Evolutionary conservation across 1,140 invertebrate genomes (phyloP).

Genomic region (Drosophila varians): DNA sequence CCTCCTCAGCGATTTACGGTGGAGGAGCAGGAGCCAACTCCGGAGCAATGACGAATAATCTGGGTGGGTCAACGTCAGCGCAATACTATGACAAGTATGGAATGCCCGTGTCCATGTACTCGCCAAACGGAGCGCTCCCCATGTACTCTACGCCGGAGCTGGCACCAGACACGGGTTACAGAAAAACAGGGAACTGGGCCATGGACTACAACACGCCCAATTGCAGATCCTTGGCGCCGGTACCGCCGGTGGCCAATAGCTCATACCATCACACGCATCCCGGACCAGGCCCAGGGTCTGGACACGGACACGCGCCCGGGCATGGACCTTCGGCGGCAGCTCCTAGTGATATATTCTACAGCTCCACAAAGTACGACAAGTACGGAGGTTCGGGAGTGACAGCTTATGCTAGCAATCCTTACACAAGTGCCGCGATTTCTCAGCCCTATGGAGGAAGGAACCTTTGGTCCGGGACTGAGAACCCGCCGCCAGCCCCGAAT

Average conservation of each 20-base stretch:
- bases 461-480: slow-evolving; percentile 46
- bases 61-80: background rate
- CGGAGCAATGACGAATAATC: slow-evolving; percentile 2
- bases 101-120: slow-evolving; percentile 64
- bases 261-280: slow-evolving; percentile 39
- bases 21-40: background rate
- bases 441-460: slow-evolving; percentile 41
- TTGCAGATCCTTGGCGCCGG: slow-evolving; percentile 42
- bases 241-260: slow-evolving; percentile 3
- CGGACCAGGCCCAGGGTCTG: background rate
- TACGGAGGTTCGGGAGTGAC: slow-evolving; percentile 27
- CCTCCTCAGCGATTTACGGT: slow-evolving; percentile 29
- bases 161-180: slow-evolving; percentile 33
- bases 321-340: background rate
- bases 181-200: slow-evolving; percentile 55
- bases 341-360: slow-evolving; percentile 55
- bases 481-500: background rate
- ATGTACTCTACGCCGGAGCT: slow-evolving; percentile 55
- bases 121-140: slow-evolving; percentile 40
- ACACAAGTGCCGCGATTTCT: slow-evolving; percentile 32
- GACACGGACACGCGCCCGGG: slow-evolving; percentile 2
- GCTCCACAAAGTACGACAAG: slow-evolving; percentile 63
- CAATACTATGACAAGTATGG: slow-evolving; percentile 68
- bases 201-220: slow-evolving; percentile 60
- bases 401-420: slow-evolving; percentile 46